These are phyloP conservation scores for Mirza zaza DNA, from an alignment of 2,113 vertebrate genomes.

Conservation along the genomic window DNA sequence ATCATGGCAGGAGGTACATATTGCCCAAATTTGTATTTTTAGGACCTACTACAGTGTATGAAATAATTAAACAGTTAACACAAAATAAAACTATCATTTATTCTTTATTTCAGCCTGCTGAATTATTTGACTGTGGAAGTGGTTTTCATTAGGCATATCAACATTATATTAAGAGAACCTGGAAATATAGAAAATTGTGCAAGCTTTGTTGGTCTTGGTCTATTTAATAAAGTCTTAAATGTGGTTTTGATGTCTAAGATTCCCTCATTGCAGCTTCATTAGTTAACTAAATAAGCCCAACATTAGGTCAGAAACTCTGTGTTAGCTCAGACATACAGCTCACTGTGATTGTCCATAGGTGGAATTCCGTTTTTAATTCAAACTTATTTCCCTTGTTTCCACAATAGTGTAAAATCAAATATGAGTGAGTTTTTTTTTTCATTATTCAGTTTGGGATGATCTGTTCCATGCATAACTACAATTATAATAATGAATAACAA, in stretches of 20 bases:
- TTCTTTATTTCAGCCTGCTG: neutral
- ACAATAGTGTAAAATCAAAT: neutral
- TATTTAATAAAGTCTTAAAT: slow-evolving; percentile 5
- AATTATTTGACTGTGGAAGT: neutral
- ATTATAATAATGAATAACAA: slow-evolving; percentile 32
- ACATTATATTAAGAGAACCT: neutral
- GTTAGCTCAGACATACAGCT: neutral
- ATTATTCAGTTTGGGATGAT: neutral
- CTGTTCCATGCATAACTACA: neutral
- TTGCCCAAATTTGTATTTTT: neutral
- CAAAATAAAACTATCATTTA: neutral
- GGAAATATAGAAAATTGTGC: neutral
- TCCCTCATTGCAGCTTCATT: neutral
- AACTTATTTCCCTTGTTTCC: slow-evolving; percentile 15
- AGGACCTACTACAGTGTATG: neutral
- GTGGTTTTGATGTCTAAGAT: neutral
- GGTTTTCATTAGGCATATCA: neutral
- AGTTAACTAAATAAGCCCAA: neutral
- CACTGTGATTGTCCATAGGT: neutral
- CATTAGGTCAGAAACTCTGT: neutral
- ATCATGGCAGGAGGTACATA: neutral
- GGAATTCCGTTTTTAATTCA: slow-evolving; percentile 9
- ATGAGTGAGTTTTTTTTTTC: neutral
- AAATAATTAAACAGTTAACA: neutral
- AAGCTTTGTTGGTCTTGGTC: neutral